Evolutionary conservation across 2,888 invertebrate species (phyloP).

Genomic region (Drosophila barbarae): DNA sequence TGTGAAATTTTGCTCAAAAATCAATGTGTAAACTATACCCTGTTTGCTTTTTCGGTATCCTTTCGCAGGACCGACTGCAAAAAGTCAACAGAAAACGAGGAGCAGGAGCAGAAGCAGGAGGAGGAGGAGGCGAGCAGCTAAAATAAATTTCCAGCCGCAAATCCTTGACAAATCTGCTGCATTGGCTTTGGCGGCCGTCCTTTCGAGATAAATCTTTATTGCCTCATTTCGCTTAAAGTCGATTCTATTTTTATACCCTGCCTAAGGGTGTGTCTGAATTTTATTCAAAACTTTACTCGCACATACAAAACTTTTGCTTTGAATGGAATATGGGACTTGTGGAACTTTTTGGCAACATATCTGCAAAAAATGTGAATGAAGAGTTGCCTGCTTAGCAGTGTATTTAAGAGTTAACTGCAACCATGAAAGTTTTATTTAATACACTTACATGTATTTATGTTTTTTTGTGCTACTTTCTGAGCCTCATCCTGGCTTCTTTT

Average conservation of each 20-base stretch:
- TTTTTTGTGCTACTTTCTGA: slow-evolving; percentile 4
- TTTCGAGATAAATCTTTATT: slow-evolving; percentile 70
- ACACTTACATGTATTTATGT: slow-evolving; percentile 15
- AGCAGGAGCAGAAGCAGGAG: background rate
- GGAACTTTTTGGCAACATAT: background rate
- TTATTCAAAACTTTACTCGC: background rate
- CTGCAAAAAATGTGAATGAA: slow-evolving; percentile 1
- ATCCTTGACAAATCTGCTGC: slow-evolving; percentile 73
- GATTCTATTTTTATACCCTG: slow-evolving; percentile 57
- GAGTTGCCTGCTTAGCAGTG: background rate
- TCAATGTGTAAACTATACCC: slow-evolving; percentile 33
- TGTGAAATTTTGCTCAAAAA: slow-evolving; percentile 26
- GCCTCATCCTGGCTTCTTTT: slow-evolving; percentile 31
- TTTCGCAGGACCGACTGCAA: slow-evolving; percentile 34
- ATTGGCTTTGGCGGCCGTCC: slow-evolving; percentile 54
- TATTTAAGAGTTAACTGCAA: background rate
- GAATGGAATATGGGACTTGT: background rate
- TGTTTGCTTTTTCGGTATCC: slow-evolving; percentile 29
- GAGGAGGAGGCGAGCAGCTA: slow-evolving; percentile 41
- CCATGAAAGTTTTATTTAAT: background rate
- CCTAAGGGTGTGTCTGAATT: slow-evolving; percentile 8
- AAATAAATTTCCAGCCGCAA: slow-evolving; percentile 68
- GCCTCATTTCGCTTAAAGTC: slow-evolving; percentile 70
- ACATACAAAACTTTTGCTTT: background rate
- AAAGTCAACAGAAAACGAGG: slow-evolving; percentile 1